Evolutionary conservation across 1,140 invertebrate genomes (phyloP).

Genomic region (Diabrotica undecimpunctata): DNA sequence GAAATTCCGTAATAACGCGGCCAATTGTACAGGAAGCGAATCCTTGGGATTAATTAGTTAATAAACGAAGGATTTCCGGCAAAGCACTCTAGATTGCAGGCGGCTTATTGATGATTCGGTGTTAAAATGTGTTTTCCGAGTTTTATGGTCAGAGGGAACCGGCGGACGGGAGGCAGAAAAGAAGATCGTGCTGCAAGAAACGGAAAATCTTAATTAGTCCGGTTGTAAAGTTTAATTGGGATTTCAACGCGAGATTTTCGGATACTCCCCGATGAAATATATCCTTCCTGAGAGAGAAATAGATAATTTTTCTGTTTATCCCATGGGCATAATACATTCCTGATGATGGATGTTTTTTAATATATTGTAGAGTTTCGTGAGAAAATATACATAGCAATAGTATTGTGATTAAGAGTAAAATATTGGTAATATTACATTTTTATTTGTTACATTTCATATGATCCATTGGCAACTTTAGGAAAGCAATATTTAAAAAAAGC

Average conservation of each 20-base stretch:
- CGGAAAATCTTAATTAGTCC: neutral
- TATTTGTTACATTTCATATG: no score
- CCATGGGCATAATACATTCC: no score
- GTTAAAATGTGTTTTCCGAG: neutral
- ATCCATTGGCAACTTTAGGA: no score
- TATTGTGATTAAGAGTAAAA: no score
- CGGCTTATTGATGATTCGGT: constrained; percentile 1
- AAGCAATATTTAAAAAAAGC: no score
- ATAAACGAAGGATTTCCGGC: constrained; percentile 18
- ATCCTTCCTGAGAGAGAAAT: no score
- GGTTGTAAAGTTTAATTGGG: neutral
- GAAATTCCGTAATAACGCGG: constrained; percentile 30
- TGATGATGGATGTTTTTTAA: no score
- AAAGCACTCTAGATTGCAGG: neutral
- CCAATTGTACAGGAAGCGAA: constrained; percentile 24
- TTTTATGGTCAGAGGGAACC: neutral
- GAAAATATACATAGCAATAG: no score
- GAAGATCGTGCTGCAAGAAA: neutral
- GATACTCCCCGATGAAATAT: neutral
- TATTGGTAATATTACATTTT: no score
- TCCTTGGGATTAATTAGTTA: constrained; percentile 27
- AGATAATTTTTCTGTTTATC: no score
- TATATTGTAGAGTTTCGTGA: no score
- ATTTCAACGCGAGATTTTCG: neutral
- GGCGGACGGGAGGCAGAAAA: neutral